Evolutionary conservation across 2,888 invertebrate species (phyloP), one percentile per base, ranked within the genome.

Genomic region (Drosophila atripex): DNA sequence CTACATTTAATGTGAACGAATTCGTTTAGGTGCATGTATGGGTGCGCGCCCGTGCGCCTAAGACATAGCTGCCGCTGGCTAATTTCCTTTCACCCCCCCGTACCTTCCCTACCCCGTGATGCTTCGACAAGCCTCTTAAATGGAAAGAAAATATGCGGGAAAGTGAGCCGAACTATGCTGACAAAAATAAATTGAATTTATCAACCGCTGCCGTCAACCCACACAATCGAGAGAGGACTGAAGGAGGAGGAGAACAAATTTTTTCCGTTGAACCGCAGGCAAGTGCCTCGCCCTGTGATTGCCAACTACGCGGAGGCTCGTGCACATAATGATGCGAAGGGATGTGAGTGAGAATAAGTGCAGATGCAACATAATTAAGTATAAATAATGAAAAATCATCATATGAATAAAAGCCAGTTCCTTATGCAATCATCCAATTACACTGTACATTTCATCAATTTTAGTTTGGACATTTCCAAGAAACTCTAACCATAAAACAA

Each of bases 141-240:
- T 80, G 77, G 66, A 80, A 86, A 83, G 83, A 80, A 80, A 80
- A 80, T 79, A 80, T 53, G 65, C 59, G 57, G 59, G 46, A 71
- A 56, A 61, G 55, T 25, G 54, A 52, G 35, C 55, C 39, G 58
- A 61, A 57, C 49, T 56, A 56, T 56, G 54, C 61, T 12, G 45
- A 43, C 49, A 57, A 30, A 80, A 78, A 78, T 80, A 86, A 82
- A 82, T 82, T 86, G 86, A 82, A 86, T 80, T 86, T 86, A 83
- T 79, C 84, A 82, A 71, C 30, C 56, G 77, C 70, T 78, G 77
- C 74, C 71, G 64, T 66, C 43, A 61, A 46, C 30, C 30, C 47
- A 52, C 43, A 54, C 66, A 35, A 35, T 35, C 14, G 12, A 12
- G 18, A 21, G 43, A 21, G 11, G 35, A 23, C 28, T 14, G 65